Base-by-base conservation (phyloP, 2,113 vertebrate species). In the Emydura subglobosa region DNA sequence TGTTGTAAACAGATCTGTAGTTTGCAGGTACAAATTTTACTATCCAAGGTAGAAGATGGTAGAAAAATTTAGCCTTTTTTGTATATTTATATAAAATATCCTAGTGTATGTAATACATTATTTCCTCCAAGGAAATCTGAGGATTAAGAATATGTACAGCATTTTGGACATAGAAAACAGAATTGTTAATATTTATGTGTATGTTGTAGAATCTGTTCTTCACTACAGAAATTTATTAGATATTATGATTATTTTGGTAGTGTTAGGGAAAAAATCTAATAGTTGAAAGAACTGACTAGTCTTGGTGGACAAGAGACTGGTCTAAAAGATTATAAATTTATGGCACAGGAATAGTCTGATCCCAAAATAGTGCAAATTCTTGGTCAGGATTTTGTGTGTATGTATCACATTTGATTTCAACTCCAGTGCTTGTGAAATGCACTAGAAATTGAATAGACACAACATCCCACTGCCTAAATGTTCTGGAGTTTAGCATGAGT, bases 321-420 rank as follows among this genome's bases (percentile, higher is more conserved):
- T 82, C 57, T 50, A n/a, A 68, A 92, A 92, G 39, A 49, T 1
- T 29, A 5, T 44, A 74, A 44, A 10, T 42, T 76, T 44, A 13
- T 42, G 44, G 72, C 42, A 24, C 68, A 42, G 57, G 47, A 4
- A 61, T 61, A 34, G 1, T 2, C 0, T 0, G 31, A 65, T 88
- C 31, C 14, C 50, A n/a, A 21, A 85, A 5, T 0, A 31, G 24
- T 47, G 10, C 57, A 22, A 2, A 44, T 76, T 76, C 10, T 13
- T 76, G 72, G 72, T 21, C 85, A 88, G 50, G 3, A 4, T 83
- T 57, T 92, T 79, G 83, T 42, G 27, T 82, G 7, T 24, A 13
- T 44, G 10, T 27, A 44, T 44, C 39, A 24, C 39, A 19, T 72
- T 87, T 86, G 44, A 50, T 34, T 85, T 80, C 22, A 82, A 89